Conservation (phyloP, 2,113 vertebrate species). For the Phylloscopus trochilus region DNA sequence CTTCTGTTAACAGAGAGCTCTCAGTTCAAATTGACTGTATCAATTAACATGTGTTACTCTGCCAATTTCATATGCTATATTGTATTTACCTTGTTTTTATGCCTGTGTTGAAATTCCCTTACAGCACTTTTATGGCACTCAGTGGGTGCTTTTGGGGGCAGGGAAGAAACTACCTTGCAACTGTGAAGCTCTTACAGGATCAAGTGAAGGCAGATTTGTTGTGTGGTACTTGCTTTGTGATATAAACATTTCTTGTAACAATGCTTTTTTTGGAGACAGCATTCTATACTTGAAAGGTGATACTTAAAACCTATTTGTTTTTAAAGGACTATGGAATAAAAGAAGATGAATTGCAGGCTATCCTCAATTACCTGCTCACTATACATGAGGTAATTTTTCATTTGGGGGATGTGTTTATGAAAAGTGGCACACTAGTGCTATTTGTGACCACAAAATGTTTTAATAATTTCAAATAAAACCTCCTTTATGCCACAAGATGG, state of each 20-base stretch:
- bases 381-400: conserved; percentile 90
- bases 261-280: not conserved
- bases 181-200: not conserved
- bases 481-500: conserved; percentile 27
- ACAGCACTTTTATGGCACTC: not conserved
- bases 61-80: not conserved
- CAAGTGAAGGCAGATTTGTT: not conserved
- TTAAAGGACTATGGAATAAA: conserved; percentile 92
- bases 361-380: conserved; percentile 96
- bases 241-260: not conserved
- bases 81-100: not conserved
- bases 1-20: not conserved
- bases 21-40: not conserved
- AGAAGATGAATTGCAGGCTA: conserved; percentile 95
- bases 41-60: not conserved
- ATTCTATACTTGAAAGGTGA: not conserved
- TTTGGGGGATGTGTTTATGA: not conserved
- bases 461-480: not conserved
- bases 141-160: not conserved
- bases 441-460: not conserved
- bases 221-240: not conserved
- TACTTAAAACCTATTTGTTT: conserved; percentile 19
- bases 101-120: not conserved
- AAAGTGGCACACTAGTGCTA: not conserved
- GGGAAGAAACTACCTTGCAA: not conserved